Evolutionary conservation across 23 tunicate species (phyloP).

Genomic region (Halocynthia roretzi): DNA sequence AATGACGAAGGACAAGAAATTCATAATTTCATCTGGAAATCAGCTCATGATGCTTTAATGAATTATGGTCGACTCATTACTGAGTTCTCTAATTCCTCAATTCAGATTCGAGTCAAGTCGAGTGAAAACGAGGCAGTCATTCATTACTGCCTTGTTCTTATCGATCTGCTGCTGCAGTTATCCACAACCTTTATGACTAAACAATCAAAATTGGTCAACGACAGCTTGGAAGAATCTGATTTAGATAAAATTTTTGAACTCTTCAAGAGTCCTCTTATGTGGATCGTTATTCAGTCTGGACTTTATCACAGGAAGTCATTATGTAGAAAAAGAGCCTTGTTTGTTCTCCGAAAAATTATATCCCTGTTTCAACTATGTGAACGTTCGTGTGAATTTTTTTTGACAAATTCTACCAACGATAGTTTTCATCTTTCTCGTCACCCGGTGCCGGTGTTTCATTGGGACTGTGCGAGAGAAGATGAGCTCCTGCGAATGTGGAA

Average conservation of each 20-base stretch:
- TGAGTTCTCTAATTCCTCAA: no score
- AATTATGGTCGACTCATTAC: no score
- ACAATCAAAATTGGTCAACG: neutral
- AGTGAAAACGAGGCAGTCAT: neutral
- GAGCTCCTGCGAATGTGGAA: slow-evolving; percentile 8
- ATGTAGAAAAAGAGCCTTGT: slow-evolving; percentile 19
- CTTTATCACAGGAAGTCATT: neutral
- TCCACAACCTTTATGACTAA: neutral
- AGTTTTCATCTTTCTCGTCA: no score
- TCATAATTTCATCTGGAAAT: no score
- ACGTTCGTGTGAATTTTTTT: no score
- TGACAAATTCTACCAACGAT: no score
- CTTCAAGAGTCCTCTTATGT: neutral
- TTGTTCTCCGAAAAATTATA: neutral
- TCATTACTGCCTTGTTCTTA: slow-evolving; percentile 2
- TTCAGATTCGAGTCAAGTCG: no score
- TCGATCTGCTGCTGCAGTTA: slow-evolving; percentile 7
- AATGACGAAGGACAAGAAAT: no score
- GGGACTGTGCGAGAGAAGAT: neutral
- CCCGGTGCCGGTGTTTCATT: neutral
- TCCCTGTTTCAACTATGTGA: no score
- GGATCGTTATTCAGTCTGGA: slow-evolving; percentile 18
- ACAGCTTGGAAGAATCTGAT: neutral
- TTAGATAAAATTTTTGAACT: neutral
- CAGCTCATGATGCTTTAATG: no score